Evolutionary conservation across 1,140 invertebrate species (phyloP).

Genomic region (Aleiodes sp.): DNA sequence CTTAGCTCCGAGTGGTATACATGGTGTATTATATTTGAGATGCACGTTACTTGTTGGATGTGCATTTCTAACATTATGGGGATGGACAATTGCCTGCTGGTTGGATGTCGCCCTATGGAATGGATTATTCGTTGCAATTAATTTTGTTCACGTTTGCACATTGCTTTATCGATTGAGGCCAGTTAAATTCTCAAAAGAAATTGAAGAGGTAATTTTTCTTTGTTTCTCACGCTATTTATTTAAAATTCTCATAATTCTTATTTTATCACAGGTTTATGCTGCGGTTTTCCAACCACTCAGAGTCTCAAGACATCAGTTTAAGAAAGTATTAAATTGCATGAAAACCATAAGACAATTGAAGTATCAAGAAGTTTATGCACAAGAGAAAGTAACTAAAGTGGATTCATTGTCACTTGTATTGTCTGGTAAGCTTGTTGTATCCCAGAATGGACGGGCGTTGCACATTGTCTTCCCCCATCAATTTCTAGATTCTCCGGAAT

Average conservation of each 20-base stretch:
- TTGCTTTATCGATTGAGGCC: conserved; percentile 84
- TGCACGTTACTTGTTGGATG: conserved; percentile 80
- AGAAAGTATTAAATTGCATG: conserved; percentile 83
- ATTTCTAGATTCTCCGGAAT: conserved; percentile 93
- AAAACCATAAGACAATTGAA: conserved; percentile 80
- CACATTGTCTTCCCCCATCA: conserved; percentile 90
- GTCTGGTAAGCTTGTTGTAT: conserved; percentile 91
- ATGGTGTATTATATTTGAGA: conserved; percentile 81
- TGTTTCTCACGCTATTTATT: neutral
- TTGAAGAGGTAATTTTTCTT: conserved; percentile 74
- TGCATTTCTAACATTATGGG: conserved; percentile 82
- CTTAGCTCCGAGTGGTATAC: conserved; percentile 80
- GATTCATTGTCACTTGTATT: conserved; percentile 87
- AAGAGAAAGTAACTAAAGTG: conserved; percentile 89
- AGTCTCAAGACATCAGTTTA: conserved; percentile 83
- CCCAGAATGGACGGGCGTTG: conserved; percentile 83
- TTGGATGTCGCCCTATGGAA: conserved; percentile 89
- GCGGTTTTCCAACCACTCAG: conserved; percentile 84
- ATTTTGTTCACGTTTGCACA: conserved; percentile 82
- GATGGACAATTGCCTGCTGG: conserved; percentile 84
- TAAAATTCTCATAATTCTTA: conserved; percentile 40
- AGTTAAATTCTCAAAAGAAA: conserved; percentile 83
- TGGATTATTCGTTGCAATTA: conserved; percentile 81
- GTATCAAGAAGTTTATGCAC: conserved; percentile 86
- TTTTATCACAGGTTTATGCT: conserved; percentile 84